Conservation (phyloP, 2,888 invertebrate species). For the Uloborus plumipes region DNA sequence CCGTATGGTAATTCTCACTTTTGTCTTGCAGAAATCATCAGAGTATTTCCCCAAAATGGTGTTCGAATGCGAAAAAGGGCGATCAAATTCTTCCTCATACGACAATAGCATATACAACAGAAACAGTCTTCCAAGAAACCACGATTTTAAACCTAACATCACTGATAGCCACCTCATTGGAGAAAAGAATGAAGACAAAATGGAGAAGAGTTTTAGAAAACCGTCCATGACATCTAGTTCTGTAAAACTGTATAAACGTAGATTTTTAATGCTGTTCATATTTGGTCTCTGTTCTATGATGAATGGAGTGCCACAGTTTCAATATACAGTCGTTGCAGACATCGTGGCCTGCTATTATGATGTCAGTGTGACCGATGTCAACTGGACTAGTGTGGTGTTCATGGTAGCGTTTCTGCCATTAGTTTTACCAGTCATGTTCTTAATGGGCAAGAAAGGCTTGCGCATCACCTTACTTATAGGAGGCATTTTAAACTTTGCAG, state of each 20-base stretch:
- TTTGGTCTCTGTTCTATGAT: conserved; percentile 91
- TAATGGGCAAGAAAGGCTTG: conserved; percentile 88
- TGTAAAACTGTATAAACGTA: conserved; percentile 76
- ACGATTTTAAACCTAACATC: background rate
- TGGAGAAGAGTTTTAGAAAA: conserved; percentile 14
- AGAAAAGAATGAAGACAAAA: background rate
- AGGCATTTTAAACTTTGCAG: conserved; percentile 72
- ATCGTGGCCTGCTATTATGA: conserved; percentile 78
- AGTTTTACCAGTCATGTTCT: conserved; percentile 96
- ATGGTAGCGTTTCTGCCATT: conserved; percentile 97
- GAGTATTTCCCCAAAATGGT: background rate
- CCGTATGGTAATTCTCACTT: too few relatives aligned
- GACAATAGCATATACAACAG: conserved; percentile 4
- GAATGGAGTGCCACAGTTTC: conserved; percentile 96
- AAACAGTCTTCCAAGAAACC: background rate
- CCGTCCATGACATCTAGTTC: background rate
- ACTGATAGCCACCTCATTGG: background rate
- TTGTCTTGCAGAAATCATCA: too few relatives aligned
- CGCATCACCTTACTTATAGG: conserved; percentile 70
- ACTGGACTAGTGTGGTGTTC: conserved; percentile 98
- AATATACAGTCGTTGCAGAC: conserved; percentile 93
- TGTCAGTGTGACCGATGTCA: conserved; percentile 76
- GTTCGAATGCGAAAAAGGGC: background rate
- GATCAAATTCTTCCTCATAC: conserved; percentile 1
- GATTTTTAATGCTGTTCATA: conserved; percentile 88